phyloP scores from a whole-genome alignment of 2,113 vertebrate species.

The Corythornis cristatus region DNA sequence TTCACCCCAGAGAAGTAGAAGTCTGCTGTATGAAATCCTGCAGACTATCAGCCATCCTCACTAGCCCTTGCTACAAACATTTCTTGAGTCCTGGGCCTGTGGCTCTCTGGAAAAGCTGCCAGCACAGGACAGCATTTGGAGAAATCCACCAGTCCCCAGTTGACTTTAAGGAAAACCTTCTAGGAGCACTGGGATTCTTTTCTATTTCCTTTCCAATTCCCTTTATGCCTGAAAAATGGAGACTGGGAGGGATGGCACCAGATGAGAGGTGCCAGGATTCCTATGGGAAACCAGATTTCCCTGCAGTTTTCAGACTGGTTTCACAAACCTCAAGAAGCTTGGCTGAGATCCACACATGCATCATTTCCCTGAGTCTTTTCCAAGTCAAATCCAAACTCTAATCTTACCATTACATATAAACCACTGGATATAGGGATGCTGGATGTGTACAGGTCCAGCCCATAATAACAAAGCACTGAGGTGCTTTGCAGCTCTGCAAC shows the following conservation, averaged over 20 bases:
- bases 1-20: neutral
- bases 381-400: neutral
- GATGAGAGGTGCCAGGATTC: neutral
- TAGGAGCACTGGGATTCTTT: neutral
- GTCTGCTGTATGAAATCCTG: neutral
- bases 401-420: neutral
- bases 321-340: neutral
- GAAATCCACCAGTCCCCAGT: neutral
- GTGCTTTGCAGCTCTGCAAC: rapidly evolving
- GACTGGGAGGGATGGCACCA: neutral
- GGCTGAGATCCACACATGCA: neutral
- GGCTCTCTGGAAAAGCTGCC: neutral
- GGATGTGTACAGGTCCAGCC: neutral
- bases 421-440: neutral
- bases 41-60: neutral
- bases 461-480: neutral
- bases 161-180: neutral
- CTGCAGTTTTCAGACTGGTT: neutral
- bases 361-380: neutral
- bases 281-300: neutral
- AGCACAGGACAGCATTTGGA: neutral
- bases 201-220: neutral
- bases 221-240: neutral
- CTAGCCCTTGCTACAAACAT: neutral
- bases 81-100: neutral